Evolutionary conservation across 2,888 invertebrate genomes (phyloP).

Genomic region (Pachydiplax longipennis): DNA sequence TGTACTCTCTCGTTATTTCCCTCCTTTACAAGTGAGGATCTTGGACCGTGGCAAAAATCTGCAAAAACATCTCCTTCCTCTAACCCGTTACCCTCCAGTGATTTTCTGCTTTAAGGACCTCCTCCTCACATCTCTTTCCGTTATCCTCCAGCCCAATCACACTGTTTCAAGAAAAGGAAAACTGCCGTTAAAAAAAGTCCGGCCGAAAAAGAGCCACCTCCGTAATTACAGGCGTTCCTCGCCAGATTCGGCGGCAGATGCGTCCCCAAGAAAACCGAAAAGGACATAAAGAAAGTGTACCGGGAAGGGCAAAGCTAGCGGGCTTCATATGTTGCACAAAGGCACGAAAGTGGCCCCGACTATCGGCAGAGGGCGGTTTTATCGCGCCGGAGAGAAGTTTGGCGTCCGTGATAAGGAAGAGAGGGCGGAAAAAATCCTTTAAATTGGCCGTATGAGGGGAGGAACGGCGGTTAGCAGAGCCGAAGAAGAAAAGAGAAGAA

Average conservation of each 20-base stretch:
- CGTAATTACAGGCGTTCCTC: not conserved
- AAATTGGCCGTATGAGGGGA: not conserved
- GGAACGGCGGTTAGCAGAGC: not conserved
- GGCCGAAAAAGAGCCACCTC: not conserved
- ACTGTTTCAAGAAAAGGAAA: not conserved
- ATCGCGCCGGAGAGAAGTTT: not conserved
- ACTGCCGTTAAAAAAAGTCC: not conserved
- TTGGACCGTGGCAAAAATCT: too few species aligned
- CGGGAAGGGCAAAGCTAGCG: not conserved
- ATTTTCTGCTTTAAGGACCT: too few species aligned
- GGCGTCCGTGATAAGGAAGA: not conserved
- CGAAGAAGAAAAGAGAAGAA: not conserved
- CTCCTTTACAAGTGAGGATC: too few species aligned
- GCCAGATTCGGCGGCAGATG: not conserved
- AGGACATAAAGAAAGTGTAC: not conserved
- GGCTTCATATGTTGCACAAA: not conserved
- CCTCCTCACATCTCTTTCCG: not conserved
- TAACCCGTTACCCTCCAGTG: too few species aligned
- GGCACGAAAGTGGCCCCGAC: not conserved
- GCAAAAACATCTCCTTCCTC: too few species aligned
- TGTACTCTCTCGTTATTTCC: too few species aligned
- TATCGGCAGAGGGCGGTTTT: not conserved
- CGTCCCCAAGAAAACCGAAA: constrained; percentile 3
- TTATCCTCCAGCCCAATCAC: not conserved
- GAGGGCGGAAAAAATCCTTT: not conserved